Conservation (phyloP, 2,888 invertebrate species). For the Lepidocyrtoides sp. region DNA sequence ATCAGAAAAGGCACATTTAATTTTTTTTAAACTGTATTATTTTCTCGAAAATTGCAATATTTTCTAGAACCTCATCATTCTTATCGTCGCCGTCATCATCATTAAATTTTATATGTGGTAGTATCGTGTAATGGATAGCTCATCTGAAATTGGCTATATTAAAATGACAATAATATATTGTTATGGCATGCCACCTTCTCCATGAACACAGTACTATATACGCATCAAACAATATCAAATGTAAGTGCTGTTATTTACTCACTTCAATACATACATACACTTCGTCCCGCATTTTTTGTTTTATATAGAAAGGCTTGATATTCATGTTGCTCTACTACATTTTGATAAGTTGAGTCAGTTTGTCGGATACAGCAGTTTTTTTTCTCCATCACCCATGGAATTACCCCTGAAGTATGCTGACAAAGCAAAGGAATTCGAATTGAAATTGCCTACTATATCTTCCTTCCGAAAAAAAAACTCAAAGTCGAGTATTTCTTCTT, state of each 20-base stretch:
- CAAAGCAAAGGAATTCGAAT: slow-evolving; percentile 61
- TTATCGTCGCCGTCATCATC: no score
- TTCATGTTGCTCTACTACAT: slow-evolving; percentile 2
- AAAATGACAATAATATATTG: no score
- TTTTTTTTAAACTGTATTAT: neutral
- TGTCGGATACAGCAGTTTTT: slow-evolving; percentile 8
- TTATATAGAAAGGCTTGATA: neutral
- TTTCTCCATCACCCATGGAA: neutral
- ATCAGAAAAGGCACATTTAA: neutral
- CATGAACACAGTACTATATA: no score
- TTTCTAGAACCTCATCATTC: no score
- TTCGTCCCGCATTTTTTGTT: no score
- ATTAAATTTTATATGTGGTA: no score
- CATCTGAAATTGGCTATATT: no score
- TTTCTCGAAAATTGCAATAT: neutral
- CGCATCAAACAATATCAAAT: neutral
- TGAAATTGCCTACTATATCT: slow-evolving; percentile 57
- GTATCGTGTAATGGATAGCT: no score
- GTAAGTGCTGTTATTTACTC: neutral
- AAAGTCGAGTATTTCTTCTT: slow-evolving; percentile 5
- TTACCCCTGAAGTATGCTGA: slow-evolving; percentile 58
- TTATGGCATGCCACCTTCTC: no score
- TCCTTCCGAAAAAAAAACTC: slow-evolving; percentile 25
- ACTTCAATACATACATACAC: no score
- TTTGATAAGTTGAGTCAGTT: slow-evolving; percentile 39